phyloP scores from a whole-genome alignment of 1,140 invertebrate genomes.

The Drosophila tropicalis region DNA sequence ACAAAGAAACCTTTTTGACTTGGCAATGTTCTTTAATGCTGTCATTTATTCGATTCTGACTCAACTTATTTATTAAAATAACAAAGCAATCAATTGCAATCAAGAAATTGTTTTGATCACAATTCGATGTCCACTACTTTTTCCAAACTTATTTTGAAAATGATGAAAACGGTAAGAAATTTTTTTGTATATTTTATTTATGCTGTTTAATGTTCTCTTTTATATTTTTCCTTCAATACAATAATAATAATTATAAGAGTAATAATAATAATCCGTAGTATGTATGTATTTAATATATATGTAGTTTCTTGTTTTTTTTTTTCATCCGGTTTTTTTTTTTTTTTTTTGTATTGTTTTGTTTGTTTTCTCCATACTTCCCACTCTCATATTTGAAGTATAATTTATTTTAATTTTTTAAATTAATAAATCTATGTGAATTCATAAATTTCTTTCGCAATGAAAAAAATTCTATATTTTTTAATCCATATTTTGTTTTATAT shows the following conservation, averaged over 20 bases:
- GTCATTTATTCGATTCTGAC: no score
- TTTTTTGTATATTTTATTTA: conserved; percentile 64
- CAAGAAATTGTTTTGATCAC: no score
- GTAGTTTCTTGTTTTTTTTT: conserved; percentile 62
- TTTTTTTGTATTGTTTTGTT: conserved; percentile 37
- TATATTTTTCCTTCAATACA: conserved; percentile 80
- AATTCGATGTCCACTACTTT: no score
- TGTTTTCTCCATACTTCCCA: conserved; percentile 62
- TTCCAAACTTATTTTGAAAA: not conserved
- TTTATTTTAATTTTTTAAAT: conserved; percentile 78
- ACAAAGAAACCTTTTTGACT: no score
- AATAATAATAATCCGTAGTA: conserved; percentile 77
- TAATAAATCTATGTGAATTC: conserved; percentile 79
- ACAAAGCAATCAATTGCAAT: no score
- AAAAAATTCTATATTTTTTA: conserved; percentile 71
- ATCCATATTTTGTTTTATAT: conserved; percentile 41
- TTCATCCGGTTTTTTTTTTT: conserved; percentile 31
- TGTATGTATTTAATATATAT: conserved; percentile 81
- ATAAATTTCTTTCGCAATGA: conserved; percentile 67
- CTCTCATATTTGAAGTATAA: conserved; percentile 71
- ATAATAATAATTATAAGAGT: conserved; percentile 81
- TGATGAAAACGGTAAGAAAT: not conserved
- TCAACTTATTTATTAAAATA: no score
- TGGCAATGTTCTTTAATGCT: no score
- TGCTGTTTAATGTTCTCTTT: conserved; percentile 78